These are phyloP conservation scores for Peromyscus leucopus DNA, from an alignment of 2,113 vertebrate genomes.

Conservation along the genomic window DNA sequence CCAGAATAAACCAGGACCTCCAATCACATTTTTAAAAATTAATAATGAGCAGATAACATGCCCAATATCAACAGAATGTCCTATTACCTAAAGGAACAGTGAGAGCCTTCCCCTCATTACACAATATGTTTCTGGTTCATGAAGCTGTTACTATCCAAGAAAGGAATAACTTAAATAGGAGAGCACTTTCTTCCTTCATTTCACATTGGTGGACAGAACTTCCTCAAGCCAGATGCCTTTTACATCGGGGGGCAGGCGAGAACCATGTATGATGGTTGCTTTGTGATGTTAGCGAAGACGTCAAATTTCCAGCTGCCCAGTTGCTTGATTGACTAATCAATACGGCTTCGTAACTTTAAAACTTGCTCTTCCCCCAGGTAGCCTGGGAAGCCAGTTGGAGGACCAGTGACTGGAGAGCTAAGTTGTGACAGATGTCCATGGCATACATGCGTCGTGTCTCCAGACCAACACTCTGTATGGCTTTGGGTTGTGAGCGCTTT, in stretches of 20 bases:
- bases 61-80: constrained; percentile 63
- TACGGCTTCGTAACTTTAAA: not conserved
- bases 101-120: not conserved
- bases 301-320: not conserved
- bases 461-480: not conserved
- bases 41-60: not conserved
- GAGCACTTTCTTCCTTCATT: not conserved
- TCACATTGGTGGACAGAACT: not conserved
- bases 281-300: not conserved
- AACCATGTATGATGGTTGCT: not conserved
- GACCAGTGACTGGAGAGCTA: not conserved
- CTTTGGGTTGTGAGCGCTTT: constrained; percentile 34
- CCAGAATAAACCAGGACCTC: not conserved
- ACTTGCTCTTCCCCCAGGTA: not conserved
- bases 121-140: constrained; percentile 51
- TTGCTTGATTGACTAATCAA: not conserved
- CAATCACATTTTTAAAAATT: constrained; percentile 1
- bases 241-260: not conserved
- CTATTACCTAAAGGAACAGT: constrained; percentile 65
- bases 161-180: not conserved
- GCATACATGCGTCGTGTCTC: not conserved
- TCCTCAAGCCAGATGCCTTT: constrained; percentile 7
- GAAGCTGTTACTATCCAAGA: constrained; percentile 50
- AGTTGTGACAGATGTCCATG: not conserved
- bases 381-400: not conserved